Conservation (phyloP, 2,113 vertebrate species). For the Xiphorhynchus elegans region DNA sequence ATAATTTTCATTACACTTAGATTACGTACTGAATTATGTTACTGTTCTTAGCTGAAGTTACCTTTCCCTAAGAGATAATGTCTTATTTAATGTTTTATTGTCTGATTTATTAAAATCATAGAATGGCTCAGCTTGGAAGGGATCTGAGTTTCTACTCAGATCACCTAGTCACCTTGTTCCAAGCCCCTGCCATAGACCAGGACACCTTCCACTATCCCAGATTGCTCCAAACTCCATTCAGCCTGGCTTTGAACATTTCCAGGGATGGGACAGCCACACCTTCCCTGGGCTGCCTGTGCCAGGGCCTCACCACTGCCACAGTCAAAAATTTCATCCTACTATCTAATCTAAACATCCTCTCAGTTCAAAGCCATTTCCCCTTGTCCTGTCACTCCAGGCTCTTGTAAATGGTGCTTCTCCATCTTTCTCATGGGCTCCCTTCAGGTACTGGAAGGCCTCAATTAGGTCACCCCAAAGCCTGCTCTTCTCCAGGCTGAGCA, state of each 20-base stretch:
- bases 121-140: background rate
- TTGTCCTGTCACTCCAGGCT: background rate
- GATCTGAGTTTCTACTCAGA: too few relatives aligned
- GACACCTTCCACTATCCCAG: background rate
- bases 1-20: background rate
- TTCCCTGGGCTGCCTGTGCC: background rate
- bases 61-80: background rate
- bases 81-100: too few relatives aligned
- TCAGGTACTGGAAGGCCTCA: background rate
- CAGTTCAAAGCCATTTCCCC: background rate
- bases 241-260: background rate
- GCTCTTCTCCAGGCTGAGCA: background rate
- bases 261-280: background rate
- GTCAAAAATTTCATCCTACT: background rate
- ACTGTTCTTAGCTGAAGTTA: background rate
- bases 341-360: background rate
- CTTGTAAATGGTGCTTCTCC: background rate
- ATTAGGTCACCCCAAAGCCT: background rate
- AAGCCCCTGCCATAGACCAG: background rate
- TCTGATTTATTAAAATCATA: background rate
- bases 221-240: background rate
- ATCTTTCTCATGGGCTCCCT: background rate
- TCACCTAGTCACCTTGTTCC: background rate
- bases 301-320: background rate
- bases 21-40: background rate